These are phyloP conservation scores for Laothoe populi DNA, from an alignment of 2,888 invertebrate species.

Conservation along the genomic window DNA sequence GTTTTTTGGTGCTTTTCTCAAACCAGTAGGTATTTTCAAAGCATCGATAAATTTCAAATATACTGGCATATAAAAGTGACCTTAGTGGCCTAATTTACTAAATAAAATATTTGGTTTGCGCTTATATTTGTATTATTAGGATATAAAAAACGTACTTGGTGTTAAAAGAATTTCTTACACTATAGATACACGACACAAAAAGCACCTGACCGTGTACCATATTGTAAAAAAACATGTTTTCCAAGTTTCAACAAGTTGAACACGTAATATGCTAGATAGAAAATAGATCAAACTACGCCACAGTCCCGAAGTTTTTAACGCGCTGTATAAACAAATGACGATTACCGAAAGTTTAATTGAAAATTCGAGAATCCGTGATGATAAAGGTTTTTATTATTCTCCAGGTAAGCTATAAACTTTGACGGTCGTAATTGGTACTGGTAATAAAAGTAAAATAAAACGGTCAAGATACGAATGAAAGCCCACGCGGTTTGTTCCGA, in stretches of 20 bases:
- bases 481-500: constrained; percentile 35
- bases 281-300: constrained; percentile 46
- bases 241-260: not conserved
- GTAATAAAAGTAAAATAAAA: constrained; percentile 49
- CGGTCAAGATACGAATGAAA: constrained; percentile 25
- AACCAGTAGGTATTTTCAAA: no score
- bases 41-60: no score
- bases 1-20: no score
- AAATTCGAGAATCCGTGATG: constrained; percentile 61
- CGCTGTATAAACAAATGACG: constrained; percentile 58
- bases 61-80: no score
- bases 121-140: no score
- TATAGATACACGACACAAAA: not conserved
- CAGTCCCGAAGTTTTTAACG: constrained; percentile 50
- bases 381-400: constrained; percentile 63
- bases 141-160: no score
- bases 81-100: no score
- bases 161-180: no score
- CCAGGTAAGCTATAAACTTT: constrained; percentile 58
- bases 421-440: constrained; percentile 53
- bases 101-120: no score
- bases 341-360: constrained; percentile 68
- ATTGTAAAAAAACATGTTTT: not conserved
- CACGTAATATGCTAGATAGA: not conserved
- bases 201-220: not conserved